Evolutionary conservation across 2,888 invertebrate species (phyloP), one percentile per base, ranked within the genome.

Genomic region (Drosophila meridionalis): DNA sequence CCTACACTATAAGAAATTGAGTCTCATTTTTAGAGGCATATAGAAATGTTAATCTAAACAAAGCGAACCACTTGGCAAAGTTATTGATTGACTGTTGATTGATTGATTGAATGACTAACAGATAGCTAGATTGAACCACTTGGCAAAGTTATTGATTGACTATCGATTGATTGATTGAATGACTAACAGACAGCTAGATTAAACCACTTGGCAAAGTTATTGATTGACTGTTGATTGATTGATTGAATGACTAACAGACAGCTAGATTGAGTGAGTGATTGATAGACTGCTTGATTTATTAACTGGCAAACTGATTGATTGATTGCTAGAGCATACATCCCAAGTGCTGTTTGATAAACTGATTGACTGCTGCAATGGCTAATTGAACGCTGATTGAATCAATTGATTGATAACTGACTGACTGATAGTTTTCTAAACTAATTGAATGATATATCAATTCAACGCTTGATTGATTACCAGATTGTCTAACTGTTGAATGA

Each of bases 1-100:
- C 36, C 36, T 66, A 73, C 73, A 73, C 66, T 72, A 36, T 12
- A 7, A 50, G 38, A 66, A 71, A 62, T 34, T 11, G 8, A 36
- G 34, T 26, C n/a, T 26, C 12, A 36, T 20, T 0, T 52, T 2
- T 34, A 11, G 9, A 11, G 9, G 0, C n/a, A 50, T 9, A 30
- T 6, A 7, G 14, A 48, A 30, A 2, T 50, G 12, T 47, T 47
- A 28, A 28, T 47, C 28, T 48, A 50, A 50, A n/a, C 30, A 32
- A 50, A 9, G 32, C 48, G 30, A 30, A n/a, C 30, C 30, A 12
- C 47, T 5, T 6, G 28, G 28, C 28, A 28, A 28, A 14, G 2
- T 7, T 14, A 34, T 52, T 52, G 34, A 52, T 36, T 52, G 52
- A 34, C 32, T 12, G 8, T 9, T 11, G 45, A 3, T 9, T 26